phyloP scores from a whole-genome alignment of 2,888 invertebrate species.

The Conistra vaccinii region DNA sequence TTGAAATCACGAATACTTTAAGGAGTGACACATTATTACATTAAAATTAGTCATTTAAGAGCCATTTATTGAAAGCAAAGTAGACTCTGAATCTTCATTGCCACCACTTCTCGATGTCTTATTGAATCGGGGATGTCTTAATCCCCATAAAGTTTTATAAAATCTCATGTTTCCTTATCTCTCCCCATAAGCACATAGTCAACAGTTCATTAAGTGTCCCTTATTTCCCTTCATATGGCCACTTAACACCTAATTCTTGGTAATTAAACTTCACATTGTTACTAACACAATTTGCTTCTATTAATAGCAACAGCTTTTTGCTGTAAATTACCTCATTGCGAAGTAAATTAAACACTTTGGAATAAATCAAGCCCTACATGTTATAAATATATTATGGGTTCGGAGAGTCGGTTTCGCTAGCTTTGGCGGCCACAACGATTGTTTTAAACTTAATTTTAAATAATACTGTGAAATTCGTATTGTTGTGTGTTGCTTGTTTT shows the following conservation, averaged over 20 bases:
- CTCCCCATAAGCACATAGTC: not conserved
- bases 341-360: slow-evolving; percentile 31
- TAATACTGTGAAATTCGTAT: not conserved
- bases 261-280: slow-evolving; percentile 34
- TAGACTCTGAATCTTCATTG: no score
- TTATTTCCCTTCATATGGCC: not conserved
- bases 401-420: not conserved
- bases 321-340: slow-evolving; percentile 29
- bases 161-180: not conserved
- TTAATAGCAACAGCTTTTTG: slow-evolving; percentile 33
- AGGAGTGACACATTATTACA: not conserved
- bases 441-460: not conserved
- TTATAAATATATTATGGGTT: slow-evolving; percentile 35
- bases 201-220: not conserved
- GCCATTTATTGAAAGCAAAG: not conserved
- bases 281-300: slow-evolving; percentile 26
- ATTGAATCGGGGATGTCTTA: rapidly evolving
- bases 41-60: not conserved
- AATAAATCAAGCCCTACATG: slow-evolving; percentile 14
- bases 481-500: not conserved
- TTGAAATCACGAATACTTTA: not conserved
- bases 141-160: not conserved
- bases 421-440: slow-evolving; percentile 19
- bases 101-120: not conserved
- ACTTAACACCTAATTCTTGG: slow-evolving; percentile 22